These are phyloP conservation scores for Tamias sibiricus DNA, from an alignment of 2,113 vertebrate species.

Conservation along the genomic window DNA sequence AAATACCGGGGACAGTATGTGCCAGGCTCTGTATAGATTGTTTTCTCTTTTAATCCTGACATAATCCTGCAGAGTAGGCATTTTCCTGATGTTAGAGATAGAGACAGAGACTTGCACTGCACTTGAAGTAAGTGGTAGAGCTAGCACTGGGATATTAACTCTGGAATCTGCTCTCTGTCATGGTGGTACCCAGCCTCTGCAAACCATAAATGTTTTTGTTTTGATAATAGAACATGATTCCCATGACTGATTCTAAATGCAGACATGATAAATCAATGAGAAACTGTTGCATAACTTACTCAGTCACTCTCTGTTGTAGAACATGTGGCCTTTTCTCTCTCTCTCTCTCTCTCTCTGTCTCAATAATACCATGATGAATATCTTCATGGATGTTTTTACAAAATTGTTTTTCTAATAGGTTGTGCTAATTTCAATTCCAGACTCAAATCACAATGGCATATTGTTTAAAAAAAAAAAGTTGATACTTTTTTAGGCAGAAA, in stretches of 20 bases:
- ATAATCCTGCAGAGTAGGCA: neutral
- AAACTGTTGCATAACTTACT: neutral
- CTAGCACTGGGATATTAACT: neutral
- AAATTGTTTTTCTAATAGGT: neutral
- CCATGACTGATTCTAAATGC: neutral
- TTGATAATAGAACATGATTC: neutral
- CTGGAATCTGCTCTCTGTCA: neutral
- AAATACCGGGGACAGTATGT: neutral
- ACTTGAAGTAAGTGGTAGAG: neutral
- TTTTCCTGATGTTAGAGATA: slow-evolving; percentile 44
- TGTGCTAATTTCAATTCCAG: neutral
- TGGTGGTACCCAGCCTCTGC: neutral
- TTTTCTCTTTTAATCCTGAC: slow-evolving; percentile 29
- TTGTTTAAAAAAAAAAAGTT: neutral
- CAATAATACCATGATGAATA: neutral
- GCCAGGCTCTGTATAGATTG: neutral
- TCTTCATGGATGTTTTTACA: neutral
- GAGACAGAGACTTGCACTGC: neutral
- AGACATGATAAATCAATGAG: neutral
- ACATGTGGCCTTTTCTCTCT: neutral
- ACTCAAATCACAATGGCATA: neutral
- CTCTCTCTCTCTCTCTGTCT: neutral
- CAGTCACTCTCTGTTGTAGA: neutral
- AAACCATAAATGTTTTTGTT: neutral
- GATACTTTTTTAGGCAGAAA: neutral